Conservation (phyloP, 1,140 invertebrate genomes). For the Apis dorsata region DNA sequence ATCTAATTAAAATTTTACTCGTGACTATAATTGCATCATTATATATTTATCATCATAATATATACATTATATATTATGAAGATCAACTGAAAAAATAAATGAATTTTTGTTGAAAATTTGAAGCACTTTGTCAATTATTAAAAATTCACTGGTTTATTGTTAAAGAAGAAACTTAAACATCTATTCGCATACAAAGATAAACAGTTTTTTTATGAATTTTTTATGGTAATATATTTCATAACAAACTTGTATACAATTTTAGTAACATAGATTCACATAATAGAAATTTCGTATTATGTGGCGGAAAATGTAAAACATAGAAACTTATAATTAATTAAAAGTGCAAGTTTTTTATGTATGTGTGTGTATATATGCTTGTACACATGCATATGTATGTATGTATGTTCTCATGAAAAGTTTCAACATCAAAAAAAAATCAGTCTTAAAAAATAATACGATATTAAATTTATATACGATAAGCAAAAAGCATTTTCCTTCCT, state of each 20-base stretch:
- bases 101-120: too few species aligned
- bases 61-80: too few species aligned
- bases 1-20: too few species aligned
- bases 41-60: too few species aligned
- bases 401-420: slow-evolving; percentile 1
- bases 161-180: not conserved
- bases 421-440: slow-evolving; percentile 62
- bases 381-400: not conserved
- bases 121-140: not conserved
- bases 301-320: slow-evolving; percentile 31
- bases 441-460: slow-evolving; percentile 70
- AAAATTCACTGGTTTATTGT: not conserved
- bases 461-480: slow-evolving; percentile 38
- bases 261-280: slow-evolving; percentile 34
- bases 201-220: not conserved
- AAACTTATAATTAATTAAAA: slow-evolving; percentile 40
- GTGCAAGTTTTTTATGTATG: slow-evolving; percentile 20
- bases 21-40: too few species aligned
- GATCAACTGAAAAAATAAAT: not conserved
- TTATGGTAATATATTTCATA: slow-evolving; percentile 63
- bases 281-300: not conserved
- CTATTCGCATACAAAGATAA: not conserved
- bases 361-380: not conserved
- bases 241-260: slow-evolving; percentile 66
- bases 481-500: not conserved